phyloP scores from a whole-genome alignment of 2,888 invertebrate genomes.

The Caenorhabditis virilis region DNA sequence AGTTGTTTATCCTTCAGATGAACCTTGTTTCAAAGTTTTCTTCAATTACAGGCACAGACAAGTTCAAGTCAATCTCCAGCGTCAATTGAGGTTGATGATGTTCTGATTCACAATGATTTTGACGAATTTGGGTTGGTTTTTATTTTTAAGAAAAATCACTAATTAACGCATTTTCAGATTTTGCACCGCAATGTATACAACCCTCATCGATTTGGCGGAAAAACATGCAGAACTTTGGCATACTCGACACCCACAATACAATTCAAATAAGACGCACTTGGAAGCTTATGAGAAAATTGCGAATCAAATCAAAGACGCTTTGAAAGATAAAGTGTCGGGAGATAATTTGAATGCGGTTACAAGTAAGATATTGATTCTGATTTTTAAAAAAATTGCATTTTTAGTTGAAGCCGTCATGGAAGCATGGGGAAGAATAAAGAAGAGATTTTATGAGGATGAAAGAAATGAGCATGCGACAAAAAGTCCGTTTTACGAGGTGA shows the following conservation, averaged over 20 bases:
- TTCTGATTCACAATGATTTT: background rate
- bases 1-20: no score
- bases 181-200: constrained; percentile 12
- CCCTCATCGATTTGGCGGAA: constrained; percentile 12
- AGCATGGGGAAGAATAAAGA: constrained; percentile 7
- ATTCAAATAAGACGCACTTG: background rate
- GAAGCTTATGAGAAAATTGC: constrained; percentile 12
- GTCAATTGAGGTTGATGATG: no score
- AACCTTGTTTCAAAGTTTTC: no score
- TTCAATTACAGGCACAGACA: no score
- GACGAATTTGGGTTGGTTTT: background rate
- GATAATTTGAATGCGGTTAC: no score
- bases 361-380: no score
- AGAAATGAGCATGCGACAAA: background rate
- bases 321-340: constrained; percentile 4
- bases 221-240: constrained; percentile 23
- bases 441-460: constrained; percentile 14
- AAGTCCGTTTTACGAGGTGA: constrained; percentile 20
- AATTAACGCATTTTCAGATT: no score
- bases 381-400: background rate
- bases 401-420: background rate
- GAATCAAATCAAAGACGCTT: constrained; percentile 6
- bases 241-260: background rate
- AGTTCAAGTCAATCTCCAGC: no score
- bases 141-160: no score